A percentile compares a stretch with the other conserved stretches of the same genome.
phyloP scores from a whole-genome alignment of 2,113 vertebrate species.

The Chamaea fasciata region DNA sequence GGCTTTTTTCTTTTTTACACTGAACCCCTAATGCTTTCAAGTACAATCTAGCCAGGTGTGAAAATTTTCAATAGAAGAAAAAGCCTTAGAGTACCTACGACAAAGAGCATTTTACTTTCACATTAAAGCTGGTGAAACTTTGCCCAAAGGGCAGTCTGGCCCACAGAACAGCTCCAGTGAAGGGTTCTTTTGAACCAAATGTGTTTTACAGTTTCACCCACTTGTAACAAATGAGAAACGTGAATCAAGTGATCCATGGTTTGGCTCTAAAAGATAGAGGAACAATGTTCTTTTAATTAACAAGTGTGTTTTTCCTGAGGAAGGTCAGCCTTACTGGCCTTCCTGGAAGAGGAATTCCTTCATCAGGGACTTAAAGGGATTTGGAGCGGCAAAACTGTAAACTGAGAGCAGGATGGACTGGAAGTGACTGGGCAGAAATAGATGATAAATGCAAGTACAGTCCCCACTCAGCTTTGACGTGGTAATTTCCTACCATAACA shows the following conservation, averaged over 20 bases:
- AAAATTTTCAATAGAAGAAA: background rate
- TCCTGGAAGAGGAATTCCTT: background rate
- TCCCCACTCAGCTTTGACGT: background rate
- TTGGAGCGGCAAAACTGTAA: background rate
- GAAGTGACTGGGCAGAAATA: background rate
- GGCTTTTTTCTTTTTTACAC: background rate
- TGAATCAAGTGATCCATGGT: background rate
- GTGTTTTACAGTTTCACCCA: background rate
- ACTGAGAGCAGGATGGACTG: background rate
- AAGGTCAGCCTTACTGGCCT: background rate
- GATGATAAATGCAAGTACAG: background rate
- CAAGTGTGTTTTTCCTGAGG: background rate
- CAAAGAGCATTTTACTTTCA: background rate
- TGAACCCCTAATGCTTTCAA: background rate
- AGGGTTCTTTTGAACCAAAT: background rate
- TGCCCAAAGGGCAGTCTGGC: background rate
- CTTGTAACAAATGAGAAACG: background rate
- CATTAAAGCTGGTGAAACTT: background rate
- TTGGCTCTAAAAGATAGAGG: background rate
- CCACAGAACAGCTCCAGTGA: background rate
- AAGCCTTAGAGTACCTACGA: background rate
- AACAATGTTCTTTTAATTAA: conserved; percentile 16
- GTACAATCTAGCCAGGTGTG: background rate
- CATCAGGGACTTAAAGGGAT: background rate
- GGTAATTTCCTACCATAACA: background rate